Conservation (phyloP, 2,797 vertebrate species). For the Astyanax mexicanus region DNA sequence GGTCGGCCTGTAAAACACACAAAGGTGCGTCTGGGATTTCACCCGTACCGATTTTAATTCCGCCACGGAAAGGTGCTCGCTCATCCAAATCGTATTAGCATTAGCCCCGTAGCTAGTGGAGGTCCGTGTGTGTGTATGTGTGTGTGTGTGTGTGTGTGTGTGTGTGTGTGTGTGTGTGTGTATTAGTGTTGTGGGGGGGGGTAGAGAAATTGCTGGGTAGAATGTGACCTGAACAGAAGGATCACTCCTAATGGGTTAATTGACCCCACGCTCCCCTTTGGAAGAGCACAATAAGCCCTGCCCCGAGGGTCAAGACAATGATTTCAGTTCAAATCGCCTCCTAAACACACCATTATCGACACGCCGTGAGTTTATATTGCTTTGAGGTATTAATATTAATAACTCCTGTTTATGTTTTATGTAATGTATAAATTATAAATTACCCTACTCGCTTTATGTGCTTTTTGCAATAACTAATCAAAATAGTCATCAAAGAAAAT, state of each 20-base stretch:
- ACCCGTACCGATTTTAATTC: background rate
- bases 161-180: too few species aligned
- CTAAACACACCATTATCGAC: slow-evolving; percentile 28
- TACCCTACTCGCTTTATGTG: too few species aligned
- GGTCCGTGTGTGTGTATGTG: too few species aligned
- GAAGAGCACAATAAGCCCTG: background rate
- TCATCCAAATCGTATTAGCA: background rate
- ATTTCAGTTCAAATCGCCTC: slow-evolving; percentile 3
- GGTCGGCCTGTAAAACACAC: background rate
- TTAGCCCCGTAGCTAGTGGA: background rate
- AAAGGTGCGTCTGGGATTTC: background rate
- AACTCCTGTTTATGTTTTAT: background rate
- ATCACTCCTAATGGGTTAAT: slow-evolving; percentile 26
- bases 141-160: too few species aligned
- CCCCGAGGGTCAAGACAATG: slow-evolving; percentile 17
- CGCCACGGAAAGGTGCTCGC: background rate
- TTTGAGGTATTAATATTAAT: background rate
- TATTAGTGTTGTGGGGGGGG: too few species aligned
- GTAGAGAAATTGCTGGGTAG: background rate
- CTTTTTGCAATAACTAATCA: too few species aligned
- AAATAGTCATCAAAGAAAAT: too few species aligned
- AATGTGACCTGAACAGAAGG: background rate
- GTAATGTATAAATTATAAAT: background rate
- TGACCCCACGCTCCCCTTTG: slow-evolving; percentile 14
- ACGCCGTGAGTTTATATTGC: background rate